A percentile compares a stretch with the other conserved stretches of the same genome.
These are phyloP conservation scores for Andrena marginata DNA, from an alignment of 2,888 invertebrate genomes.

Conservation along the genomic window DNA sequence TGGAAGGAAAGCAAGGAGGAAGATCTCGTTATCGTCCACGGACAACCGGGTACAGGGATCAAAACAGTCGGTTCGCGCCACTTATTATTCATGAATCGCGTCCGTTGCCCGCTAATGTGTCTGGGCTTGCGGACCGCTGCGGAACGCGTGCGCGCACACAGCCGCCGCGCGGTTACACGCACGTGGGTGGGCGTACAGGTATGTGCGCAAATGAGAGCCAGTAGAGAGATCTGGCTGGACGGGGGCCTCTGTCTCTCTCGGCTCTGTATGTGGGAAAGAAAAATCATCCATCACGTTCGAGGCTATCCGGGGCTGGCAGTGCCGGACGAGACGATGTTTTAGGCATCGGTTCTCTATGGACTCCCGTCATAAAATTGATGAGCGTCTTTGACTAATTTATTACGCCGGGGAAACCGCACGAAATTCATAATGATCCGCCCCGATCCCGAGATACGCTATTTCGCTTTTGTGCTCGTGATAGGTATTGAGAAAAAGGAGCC, in stretches of 20 bases:
- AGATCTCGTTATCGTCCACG: constrained; percentile 51
- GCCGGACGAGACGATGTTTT: constrained; percentile 69
- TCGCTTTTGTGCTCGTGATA: constrained; percentile 43
- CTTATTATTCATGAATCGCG: constrained; percentile 72
- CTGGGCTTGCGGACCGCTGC: constrained; percentile 49
- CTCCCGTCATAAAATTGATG: constrained; percentile 83
- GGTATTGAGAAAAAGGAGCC: constrained; percentile 11
- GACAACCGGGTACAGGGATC: constrained; percentile 59
- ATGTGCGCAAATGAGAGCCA: constrained; percentile 71
- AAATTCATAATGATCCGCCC: constrained; percentile 80
- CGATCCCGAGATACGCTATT: constrained; percentile 41
- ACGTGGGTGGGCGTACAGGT: constrained; percentile 68
- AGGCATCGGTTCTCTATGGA: constrained; percentile 75
- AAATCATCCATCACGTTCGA: constrained; percentile 84
- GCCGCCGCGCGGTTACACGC: constrained; percentile 56
- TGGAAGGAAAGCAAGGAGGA: constrained; percentile 27
- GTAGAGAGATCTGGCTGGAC: constrained; percentile 62
- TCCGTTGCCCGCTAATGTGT: constrained; percentile 63
- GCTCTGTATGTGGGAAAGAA: constrained; percentile 75
- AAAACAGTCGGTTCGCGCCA: constrained; percentile 66
- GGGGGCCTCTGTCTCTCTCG: constrained; percentile 39
- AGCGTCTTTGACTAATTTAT: constrained; percentile 84
- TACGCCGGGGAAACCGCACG: constrained; percentile 79
- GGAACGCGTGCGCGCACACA: constrained; percentile 34
- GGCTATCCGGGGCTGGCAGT: constrained; percentile 75